Evolutionary conservation across 2,888 invertebrate species (phyloP), one percentile per base, ranked within the genome.

Genomic region (Lepidocyrtoides sp.): DNA sequence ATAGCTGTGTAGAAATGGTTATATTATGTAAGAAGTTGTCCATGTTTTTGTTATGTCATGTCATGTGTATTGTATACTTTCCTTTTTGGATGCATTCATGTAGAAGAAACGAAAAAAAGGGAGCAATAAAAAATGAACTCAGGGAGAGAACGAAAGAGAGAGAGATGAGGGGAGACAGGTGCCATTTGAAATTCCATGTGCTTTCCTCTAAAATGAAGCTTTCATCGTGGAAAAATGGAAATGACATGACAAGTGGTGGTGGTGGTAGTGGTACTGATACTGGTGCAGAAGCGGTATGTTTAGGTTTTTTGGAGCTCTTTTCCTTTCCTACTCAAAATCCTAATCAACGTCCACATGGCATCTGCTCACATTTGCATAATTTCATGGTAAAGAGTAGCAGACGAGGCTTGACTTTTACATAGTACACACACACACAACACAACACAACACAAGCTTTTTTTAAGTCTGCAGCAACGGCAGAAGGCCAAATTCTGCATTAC

Each of bases 131-230:
- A 60, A 57, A 60, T 1, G 1, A 51, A 51, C 12, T 60, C 20
- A 29, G 23, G 12, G 79, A 77, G 26, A 23, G 32, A 69, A 69
- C 20, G 69, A 32, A 14, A 20, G 66, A 1, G 36, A 54, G 26
- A 54, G 26, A 44, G 63, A 75, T 23, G 57, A 75, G 86, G 86
- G 75, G 75, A 86, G 86, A 86, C 86, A 86, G 86, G 86, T 86
- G 86, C 57, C 75, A 86, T 86, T 86, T 86, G 57, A 32, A 75
- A 86, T 75, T 86, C 72, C 86, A 86, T 69, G 72, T 75, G 86
- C 75, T 86, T 57, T 54, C 29, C 41, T 75, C 44, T 66, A 83
- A 66, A 83, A 83, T 23, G 44, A 86, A 86, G 57, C 17, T 51
- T 84, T 84, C 84, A 32, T 66, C 48, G 77, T 77, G 23, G 48